Conservation (phyloP, 2,113 vertebrate species). For the Raja brachyura region DNA sequence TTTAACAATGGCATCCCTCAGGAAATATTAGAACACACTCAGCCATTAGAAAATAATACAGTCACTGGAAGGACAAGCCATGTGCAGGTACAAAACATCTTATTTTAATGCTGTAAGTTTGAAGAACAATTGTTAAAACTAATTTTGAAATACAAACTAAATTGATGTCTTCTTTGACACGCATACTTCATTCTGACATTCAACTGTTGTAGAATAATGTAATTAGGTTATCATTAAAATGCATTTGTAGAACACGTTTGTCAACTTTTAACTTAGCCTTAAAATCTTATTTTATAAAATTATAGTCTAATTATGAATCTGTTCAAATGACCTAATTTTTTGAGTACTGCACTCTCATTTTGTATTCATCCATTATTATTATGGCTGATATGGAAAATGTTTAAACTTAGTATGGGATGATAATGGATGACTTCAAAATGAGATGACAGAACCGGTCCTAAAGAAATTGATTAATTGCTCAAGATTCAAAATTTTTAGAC, state of each 20-base stretch:
- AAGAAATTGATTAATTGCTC: too few species aligned
- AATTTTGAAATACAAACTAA: not conserved
- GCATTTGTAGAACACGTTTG: not conserved
- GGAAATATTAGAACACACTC: constrained; percentile 4
- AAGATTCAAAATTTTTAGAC: not conserved
- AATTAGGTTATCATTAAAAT: not conserved
- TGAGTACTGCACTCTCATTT: not conserved
- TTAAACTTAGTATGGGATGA: too few species aligned
- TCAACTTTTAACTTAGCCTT: not conserved
- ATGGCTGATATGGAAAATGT: not conserved
- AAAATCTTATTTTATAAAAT: not conserved
- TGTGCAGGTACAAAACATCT: constrained; percentile 17
- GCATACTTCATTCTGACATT: not conserved
- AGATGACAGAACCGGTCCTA: too few species aligned
- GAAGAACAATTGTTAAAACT: not conserved
- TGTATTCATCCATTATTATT: not conserved
- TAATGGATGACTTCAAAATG: too few species aligned
- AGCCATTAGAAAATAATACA: constrained; percentile 19
- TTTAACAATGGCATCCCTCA: constrained; percentile 26
- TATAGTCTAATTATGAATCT: not conserved
- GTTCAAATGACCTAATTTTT: not conserved
- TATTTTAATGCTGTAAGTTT: not conserved
- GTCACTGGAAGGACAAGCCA: not conserved
- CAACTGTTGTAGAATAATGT: not conserved
- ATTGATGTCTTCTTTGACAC: not conserved